phyloP scores from a whole-genome alignment of 2,113 vertebrate genomes.

The Malurus melanocephalus region DNA sequence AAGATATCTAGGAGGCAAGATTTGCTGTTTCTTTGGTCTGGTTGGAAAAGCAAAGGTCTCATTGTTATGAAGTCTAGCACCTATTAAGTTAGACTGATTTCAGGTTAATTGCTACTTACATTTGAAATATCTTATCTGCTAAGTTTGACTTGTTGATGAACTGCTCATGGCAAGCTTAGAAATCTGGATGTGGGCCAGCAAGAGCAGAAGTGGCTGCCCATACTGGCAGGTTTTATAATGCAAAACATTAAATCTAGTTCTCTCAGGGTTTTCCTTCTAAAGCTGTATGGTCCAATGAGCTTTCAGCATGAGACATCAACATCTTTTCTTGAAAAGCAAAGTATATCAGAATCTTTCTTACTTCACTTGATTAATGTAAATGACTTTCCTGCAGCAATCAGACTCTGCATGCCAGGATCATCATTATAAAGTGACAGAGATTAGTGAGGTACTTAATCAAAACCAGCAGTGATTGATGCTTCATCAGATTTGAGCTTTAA shows the following conservation, averaged over 20 bases:
- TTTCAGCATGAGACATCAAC: neutral
- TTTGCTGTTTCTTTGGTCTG: neutral
- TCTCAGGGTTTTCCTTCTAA: neutral
- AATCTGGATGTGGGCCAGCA: neutral
- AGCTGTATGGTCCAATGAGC: neutral
- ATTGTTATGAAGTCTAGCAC: neutral
- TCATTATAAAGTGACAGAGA: slow-evolving; percentile 66
- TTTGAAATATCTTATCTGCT: neutral
- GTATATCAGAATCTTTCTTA: slow-evolving; percentile 28
- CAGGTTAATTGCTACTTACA: neutral
- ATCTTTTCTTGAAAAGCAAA: neutral
- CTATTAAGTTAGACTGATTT: neutral
- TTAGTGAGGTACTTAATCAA: slow-evolving; percentile 65
- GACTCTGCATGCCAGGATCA: slow-evolving; percentile 47
- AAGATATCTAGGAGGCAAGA: neutral
- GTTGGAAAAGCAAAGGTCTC: neutral
- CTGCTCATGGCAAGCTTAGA: neutral
- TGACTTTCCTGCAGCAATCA: slow-evolving; percentile 59
- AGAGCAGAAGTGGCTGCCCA: neutral
- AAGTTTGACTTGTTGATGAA: neutral
- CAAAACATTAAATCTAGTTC: neutral
- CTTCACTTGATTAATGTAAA: slow-evolving; percentile 64
- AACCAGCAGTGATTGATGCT: slow-evolving; percentile 64
- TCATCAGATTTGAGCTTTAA: slow-evolving; percentile 57
- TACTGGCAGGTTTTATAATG: neutral